Percentiles rank a stretch among this genome's conserved stretches.
These are phyloP conservation scores for Drosophila tripunctata DNA, from an alignment of 2,888 invertebrate species.

Conservation along the genomic window DNA sequence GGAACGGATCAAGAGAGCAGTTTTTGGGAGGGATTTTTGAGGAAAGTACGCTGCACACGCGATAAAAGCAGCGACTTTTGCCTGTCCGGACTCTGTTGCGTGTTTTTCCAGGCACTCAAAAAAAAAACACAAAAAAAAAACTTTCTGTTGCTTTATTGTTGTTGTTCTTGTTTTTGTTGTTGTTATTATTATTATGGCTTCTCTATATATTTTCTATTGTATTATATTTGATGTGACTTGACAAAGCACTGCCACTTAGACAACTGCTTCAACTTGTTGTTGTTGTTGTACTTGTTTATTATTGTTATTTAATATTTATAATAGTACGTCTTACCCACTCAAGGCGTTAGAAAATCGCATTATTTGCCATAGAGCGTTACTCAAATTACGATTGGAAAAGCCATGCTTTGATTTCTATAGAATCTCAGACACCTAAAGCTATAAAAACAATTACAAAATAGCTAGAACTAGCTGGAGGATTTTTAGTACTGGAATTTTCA, in stretches of 20 bases:
- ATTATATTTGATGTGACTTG: slow-evolving; percentile 62
- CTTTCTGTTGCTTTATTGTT: slow-evolving; percentile 46
- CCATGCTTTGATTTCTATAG: no score
- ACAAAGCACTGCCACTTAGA: slow-evolving; percentile 63
- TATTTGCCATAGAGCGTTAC: slow-evolving; percentile 36
- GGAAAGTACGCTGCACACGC: slow-evolving; percentile 32
- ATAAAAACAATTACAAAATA: no score
- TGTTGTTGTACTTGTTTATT: slow-evolving; percentile 42
- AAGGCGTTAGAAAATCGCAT: slow-evolving; percentile 46
- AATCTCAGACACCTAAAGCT: no score
- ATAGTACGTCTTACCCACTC: slow-evolving; percentile 42
- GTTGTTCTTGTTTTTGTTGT: slow-evolving; percentile 23
- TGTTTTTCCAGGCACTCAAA: slow-evolving; percentile 66
- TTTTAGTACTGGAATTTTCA: no score
- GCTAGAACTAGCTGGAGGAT: no score
- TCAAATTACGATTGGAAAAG: slow-evolving; percentile 32
- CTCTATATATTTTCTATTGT: slow-evolving; percentile 60
- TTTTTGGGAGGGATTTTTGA: background rate
- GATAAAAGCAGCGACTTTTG: slow-evolving; percentile 46
- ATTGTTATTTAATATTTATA: slow-evolving; percentile 71
- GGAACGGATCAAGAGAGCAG: background rate
- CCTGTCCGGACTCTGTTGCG: slow-evolving; percentile 75
- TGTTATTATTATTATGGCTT: slow-evolving; percentile 28
- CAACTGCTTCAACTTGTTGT: slow-evolving; percentile 65
- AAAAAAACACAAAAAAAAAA: no score